Evolutionary conservation across 2,113 vertebrate species (phyloP), one percentile per base, ranked within the genome.

Genomic region (Oryzias curvinotus): DNA sequence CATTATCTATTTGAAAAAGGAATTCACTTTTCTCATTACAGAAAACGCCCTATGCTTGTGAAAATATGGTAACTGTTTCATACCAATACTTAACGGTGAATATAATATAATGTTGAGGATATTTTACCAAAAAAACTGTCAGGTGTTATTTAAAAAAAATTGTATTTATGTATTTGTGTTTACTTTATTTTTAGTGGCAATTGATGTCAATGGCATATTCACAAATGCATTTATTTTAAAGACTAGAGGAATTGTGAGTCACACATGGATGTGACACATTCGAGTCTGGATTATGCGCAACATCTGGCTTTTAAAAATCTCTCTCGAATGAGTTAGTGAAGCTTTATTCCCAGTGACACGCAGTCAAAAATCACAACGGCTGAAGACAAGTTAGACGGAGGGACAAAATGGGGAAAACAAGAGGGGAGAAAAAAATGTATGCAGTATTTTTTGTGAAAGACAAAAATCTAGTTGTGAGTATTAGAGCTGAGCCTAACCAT

Each of bases 401-500:
- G 14, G 14, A 21, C 42, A 55, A 52, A 25, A 25, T 26, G 18
- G 28, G 42, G 19, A 30, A 52, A 47, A 1, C 7, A 3, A 46
- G 14, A 25, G 7, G 43, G 44, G 21, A 5, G 14, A 26, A 58
- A 25, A 25, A 41, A 16, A 41, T 23, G 5, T 47, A 44, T 49
- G 44, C 48, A 5, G 46, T 48, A 2, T 19, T 8, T 12, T 48
- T 48, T 10, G 15, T 19, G 47, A 19, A 19, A 48, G 3, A 48
- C n/a, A 48, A 48, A 18, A 48, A 48, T 19, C 2, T 3, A 36
- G 47, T 59, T 63, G 58, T 26, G 7, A 21, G 47, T 19, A 54
- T 71, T 59, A 41, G 28, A 57, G 68, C 73, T 71, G 68, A 82
- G 66, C 57, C 21, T 47, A 21, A 77, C 57, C 47, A 62, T 70